Conservation (phyloP, 2,113 vertebrate species). For the Elanus axillaris region DNA sequence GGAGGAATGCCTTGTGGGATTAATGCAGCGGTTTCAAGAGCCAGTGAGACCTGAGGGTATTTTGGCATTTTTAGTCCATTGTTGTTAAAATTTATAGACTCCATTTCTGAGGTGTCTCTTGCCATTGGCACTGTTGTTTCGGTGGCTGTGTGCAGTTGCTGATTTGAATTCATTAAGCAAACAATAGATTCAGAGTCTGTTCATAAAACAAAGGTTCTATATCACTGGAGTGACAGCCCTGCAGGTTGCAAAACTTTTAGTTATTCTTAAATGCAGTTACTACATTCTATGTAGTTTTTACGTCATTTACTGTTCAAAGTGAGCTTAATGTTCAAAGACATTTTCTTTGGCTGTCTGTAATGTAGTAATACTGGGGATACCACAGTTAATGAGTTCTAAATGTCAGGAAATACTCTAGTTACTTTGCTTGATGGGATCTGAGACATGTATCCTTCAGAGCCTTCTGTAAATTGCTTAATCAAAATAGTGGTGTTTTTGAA, state of each 20-base stretch:
- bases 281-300: background rate
- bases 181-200: background rate
- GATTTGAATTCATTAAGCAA: constrained; percentile 15
- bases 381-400: background rate
- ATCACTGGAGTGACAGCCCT: background rate
- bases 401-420: background rate
- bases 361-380: background rate
- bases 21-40: background rate
- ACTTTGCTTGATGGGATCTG: background rate
- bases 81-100: background rate
- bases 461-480: background rate
- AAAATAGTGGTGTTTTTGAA: background rate
- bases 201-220: background rate
- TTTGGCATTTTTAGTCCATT: background rate
- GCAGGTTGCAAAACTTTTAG: background rate
- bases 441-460: background rate
- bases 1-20: background rate
- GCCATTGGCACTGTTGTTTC: background rate
- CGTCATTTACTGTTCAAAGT: background rate
- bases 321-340: background rate
- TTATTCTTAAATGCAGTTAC: background rate
- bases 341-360: background rate
- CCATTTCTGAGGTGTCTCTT: background rate
- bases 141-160: background rate
- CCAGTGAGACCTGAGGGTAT: background rate